phyloP scores from a whole-genome alignment of 2,113 vertebrate genomes.

The Picathartes gymnocephalus region DNA sequence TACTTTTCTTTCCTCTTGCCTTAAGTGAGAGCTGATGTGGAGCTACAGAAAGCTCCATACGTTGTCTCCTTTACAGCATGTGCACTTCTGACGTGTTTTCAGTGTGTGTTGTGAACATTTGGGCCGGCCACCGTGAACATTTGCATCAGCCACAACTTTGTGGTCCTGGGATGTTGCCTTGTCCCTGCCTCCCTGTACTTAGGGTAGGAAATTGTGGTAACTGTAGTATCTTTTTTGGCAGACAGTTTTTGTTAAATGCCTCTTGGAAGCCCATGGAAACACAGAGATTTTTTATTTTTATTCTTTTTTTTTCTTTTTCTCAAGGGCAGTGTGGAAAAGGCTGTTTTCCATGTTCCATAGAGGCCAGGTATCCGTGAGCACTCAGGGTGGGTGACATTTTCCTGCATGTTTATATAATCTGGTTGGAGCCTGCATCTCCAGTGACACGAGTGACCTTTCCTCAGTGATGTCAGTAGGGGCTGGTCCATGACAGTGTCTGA shows the following conservation, averaged over 20 bases:
- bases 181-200: not conserved
- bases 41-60: not conserved
- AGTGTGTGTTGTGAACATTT: not conserved
- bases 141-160: not conserved
- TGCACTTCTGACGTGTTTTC: not conserved
- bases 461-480: rapidly evolving
- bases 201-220: not conserved
- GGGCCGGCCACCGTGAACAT: not conserved
- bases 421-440: not conserved
- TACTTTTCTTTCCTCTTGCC: not conserved
- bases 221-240: not conserved
- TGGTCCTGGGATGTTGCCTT: not conserved
- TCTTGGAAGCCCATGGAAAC: not conserved
- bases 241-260: not conserved
- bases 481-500: not conserved
- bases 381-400: not conserved
- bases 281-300: not conserved
- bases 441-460: not conserved
- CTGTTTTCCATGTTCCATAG: not conserved
- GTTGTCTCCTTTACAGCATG: not conserved
- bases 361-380: not conserved
- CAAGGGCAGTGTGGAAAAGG: not conserved
- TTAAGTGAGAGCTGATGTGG: not conserved
- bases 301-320: not conserved
- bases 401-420: not conserved